phyloP scores from a whole-genome alignment of 2,888 invertebrate species.

The Drosophila subquinaria region DNA sequence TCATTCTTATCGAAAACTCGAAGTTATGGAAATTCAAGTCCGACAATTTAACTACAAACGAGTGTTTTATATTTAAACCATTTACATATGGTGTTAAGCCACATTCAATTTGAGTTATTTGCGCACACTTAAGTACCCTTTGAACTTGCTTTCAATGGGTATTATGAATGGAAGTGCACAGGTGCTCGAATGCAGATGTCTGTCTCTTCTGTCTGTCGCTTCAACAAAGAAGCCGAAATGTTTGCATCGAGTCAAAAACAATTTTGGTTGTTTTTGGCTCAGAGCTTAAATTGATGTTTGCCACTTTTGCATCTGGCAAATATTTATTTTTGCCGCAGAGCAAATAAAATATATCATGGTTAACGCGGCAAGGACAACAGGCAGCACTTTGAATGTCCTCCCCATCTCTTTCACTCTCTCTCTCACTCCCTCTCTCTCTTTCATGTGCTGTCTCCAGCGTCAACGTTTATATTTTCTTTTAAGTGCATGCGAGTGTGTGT shows the following conservation, averaged over 20 bases:
- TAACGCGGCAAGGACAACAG: slow-evolving; percentile 48
- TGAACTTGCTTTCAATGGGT: slow-evolving; percentile 3
- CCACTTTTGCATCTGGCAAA: slow-evolving; percentile 68
- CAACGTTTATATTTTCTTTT: slow-evolving; percentile 51
- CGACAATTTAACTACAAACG: no score
- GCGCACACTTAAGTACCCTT: slow-evolving; percentile 1
- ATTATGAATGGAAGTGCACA: slow-evolving; percentile 7
- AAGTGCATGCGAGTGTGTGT: slow-evolving; percentile 38
- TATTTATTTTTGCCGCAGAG: slow-evolving; percentile 64
- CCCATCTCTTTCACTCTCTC: no score
- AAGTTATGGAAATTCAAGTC: no score
- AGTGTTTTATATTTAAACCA: not conserved
- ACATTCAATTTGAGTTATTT: slow-evolving; percentile 1
- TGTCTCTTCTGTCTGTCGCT: not conserved
- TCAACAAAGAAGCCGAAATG: slow-evolving; percentile 33
- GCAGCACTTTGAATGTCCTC: not conserved
- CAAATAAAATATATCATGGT: slow-evolving; percentile 66
- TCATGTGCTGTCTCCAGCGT: slow-evolving; percentile 1
- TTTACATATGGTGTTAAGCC: slow-evolving; percentile 2
- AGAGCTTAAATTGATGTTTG: slow-evolving; percentile 71
- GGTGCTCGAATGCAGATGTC: slow-evolving; percentile 27
- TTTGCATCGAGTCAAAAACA: slow-evolving; percentile 47
- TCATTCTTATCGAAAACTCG: no score
- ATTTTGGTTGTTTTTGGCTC: slow-evolving; percentile 58
- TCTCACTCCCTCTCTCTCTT: no score